These are phyloP conservation scores for Metacarcinus magister DNA, from an alignment of 2,888 invertebrate genomes.

Conservation along the genomic window DNA sequence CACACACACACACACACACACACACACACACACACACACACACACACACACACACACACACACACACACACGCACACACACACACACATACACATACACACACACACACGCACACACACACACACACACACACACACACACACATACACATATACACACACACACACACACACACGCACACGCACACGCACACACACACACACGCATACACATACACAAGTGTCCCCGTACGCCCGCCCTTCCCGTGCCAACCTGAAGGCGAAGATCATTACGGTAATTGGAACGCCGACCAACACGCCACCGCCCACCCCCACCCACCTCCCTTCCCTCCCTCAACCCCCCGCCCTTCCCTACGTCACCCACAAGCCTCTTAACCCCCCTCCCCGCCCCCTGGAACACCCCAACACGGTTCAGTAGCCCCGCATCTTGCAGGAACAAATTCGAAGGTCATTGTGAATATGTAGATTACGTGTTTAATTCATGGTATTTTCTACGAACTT, in stretches of 20 bases:
- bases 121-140: not conserved
- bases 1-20: slow-evolving; percentile 27
- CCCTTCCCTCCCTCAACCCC: not conserved
- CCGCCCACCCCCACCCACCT: not conserved
- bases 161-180: slow-evolving; percentile 41
- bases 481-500: not conserved
- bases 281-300: not conserved
- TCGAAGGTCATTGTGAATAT: not conserved
- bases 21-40: slow-evolving; percentile 40
- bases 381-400: not conserved
- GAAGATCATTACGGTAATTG: slow-evolving; percentile 44
- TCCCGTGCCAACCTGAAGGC: not conserved
- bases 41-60: slow-evolving; percentile 6
- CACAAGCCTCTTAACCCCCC: not conserved
- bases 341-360: not conserved
- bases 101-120: not conserved
- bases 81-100: not conserved
- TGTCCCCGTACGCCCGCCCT: not conserved
- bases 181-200: slow-evolving; percentile 31
- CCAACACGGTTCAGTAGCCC: not conserved
- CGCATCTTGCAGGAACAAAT: not conserved
- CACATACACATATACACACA: slow-evolving; percentile 11
- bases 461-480: not conserved
- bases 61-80: not conserved
- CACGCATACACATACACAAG: not conserved